Percentiles rank a stretch among this genome's conserved stretches.
These are phyloP conservation scores for Ceratoteleas bidentatus DNA, from an alignment of 1,140 invertebrate species.

Conservation along the genomic window DNA sequence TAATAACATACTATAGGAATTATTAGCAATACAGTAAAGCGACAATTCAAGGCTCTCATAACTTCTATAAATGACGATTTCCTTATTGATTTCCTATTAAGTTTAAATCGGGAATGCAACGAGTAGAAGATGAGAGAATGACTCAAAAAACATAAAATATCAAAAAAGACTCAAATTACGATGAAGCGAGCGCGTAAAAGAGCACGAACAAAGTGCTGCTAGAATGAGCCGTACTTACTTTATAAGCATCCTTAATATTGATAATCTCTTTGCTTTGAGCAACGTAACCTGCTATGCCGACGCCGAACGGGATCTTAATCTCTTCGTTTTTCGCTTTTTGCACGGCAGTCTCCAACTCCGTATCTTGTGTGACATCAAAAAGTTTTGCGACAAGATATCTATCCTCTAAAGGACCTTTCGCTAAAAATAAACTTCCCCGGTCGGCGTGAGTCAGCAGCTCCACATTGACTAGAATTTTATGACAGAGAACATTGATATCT, in stretches of 20 bases:
- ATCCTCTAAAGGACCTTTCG: constrained; percentile 88
- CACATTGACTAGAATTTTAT: constrained; percentile 96
- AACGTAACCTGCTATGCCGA: constrained; percentile 94
- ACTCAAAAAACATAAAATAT: too few species aligned
- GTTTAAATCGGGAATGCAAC: too few species aligned
- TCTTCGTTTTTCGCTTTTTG: constrained; percentile 87
- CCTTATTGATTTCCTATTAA: too few species aligned
- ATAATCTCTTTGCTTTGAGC: constrained; percentile 93
- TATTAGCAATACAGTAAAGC: too few species aligned
- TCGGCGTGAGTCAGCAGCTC: constrained; percentile 92
- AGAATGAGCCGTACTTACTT: constrained; percentile 81
- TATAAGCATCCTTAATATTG: constrained; percentile 95
- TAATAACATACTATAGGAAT: too few species aligned
- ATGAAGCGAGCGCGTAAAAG: too few species aligned
- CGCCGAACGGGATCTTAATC: constrained; percentile 92
- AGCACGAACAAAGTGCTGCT: neutral
- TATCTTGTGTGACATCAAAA: constrained; percentile 94
- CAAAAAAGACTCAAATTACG: too few species aligned
- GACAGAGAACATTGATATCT: constrained; percentile 95
- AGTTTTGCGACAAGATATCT: constrained; percentile 94
- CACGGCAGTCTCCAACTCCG: constrained; percentile 90
- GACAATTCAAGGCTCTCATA: too few species aligned
- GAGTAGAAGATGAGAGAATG: too few species aligned
- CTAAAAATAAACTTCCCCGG: constrained; percentile 92
- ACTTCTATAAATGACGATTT: too few species aligned